Conservation (phyloP, 1,140 invertebrate genomes). For the Hestina assimilis region DNA sequence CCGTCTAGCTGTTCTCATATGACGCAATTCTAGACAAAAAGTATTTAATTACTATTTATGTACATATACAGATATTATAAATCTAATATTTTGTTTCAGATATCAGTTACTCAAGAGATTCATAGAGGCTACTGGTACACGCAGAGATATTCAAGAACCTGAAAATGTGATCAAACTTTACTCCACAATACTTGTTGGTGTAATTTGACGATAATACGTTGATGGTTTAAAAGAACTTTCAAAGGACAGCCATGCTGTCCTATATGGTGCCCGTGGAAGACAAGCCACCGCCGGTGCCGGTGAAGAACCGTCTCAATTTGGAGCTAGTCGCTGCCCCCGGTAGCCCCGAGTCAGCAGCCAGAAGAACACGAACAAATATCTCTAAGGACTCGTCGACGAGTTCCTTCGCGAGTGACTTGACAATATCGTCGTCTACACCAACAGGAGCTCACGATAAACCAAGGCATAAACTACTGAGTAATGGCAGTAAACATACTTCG, state of each 20-base stretch:
- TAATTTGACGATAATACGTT: neutral
- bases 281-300: constrained; percentile 80
- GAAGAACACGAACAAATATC: constrained; percentile 60
- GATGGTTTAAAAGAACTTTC: constrained; percentile 16
- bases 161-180: constrained; percentile 14
- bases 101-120: too few species aligned
- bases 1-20: too few species aligned
- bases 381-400: constrained; percentile 80
- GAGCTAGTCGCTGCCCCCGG: constrained; percentile 60
- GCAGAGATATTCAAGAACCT: neutral
- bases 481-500: constrained; percentile 80
- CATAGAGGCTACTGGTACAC: too few species aligned
- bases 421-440: constrained; percentile 79
- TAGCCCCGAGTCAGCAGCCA: constrained; percentile 51
- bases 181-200: neutral
- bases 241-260: constrained; percentile 79
- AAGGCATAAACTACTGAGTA: constrained; percentile 79
- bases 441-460: constrained; percentile 78
- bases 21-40: too few species aligned
- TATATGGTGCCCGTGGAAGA: constrained; percentile 83
- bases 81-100: too few species aligned
- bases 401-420: constrained; percentile 79
- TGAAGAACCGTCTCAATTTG: constrained; percentile 75
- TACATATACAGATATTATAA: too few species aligned
- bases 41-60: too few species aligned